A percentile compares a stretch with the other conserved stretches of the same genome.
These are phyloP conservation scores for Saturnia japonica DNA, from an alignment of 2,888 invertebrate genomes.

Conservation along the genomic window DNA sequence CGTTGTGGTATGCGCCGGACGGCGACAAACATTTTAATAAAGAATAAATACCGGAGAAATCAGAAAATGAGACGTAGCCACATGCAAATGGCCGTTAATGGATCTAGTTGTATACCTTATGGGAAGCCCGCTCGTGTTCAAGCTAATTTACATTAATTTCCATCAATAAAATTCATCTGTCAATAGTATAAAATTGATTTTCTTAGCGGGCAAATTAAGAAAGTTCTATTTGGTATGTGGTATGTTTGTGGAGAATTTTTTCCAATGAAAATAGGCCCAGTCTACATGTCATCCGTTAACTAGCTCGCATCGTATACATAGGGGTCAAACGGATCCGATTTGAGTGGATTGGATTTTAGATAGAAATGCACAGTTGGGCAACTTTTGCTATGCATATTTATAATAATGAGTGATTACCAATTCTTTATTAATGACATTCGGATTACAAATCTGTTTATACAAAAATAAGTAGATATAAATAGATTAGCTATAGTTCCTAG, in stretches of 20 bases:
- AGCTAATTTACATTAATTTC: conserved; percentile 62
- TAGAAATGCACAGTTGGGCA: background rate
- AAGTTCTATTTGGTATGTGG: conserved; percentile 24
- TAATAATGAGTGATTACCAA: too few species aligned
- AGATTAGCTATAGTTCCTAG: too few species aligned
- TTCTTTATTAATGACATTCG: background rate
- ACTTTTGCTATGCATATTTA: background rate
- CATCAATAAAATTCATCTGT: conserved; percentile 50
- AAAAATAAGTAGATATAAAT: background rate
- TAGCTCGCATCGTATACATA: background rate
- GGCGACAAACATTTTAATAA: conserved; percentile 50
- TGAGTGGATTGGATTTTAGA: background rate
- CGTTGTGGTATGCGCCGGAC: conserved; percentile 33
- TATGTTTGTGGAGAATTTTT: background rate
- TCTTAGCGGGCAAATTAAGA: conserved; percentile 30
- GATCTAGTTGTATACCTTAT: conserved; percentile 50
- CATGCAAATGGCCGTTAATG: conserved; percentile 64
- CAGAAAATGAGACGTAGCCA: conserved; percentile 55
- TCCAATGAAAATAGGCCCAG: background rate
- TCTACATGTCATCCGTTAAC: background rate
- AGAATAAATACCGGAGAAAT: conserved; percentile 54
- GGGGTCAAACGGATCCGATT: background rate
- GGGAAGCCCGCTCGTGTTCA: conserved; percentile 48
- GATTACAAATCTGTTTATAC: background rate
- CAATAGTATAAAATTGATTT: conserved; percentile 39